Conservation (phyloP, 1,140 invertebrate species). For the Bursaphelenchus mucronatus region DNA sequence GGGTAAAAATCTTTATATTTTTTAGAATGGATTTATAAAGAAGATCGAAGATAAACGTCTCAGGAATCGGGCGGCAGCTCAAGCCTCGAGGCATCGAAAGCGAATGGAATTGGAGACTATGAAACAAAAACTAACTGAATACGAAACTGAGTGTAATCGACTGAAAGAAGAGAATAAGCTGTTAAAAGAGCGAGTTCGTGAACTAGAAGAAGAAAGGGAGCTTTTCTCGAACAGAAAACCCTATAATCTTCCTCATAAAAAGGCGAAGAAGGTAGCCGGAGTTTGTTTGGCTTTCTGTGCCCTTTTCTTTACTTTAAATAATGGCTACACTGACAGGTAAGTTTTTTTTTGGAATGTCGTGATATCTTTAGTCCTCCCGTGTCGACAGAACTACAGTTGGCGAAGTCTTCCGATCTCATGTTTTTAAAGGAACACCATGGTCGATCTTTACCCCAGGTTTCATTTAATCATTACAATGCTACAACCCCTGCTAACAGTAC, state of each 20-base stretch:
- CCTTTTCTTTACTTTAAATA: background rate
- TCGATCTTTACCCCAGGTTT: conserved; percentile 15
- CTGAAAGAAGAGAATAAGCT: conserved; percentile 13
- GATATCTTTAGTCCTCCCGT: conserved; percentile 1
- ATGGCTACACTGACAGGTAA: background rate
- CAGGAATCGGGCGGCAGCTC: conserved; percentile 26
- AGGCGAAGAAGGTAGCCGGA: conserved; percentile 9
- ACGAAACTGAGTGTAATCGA: conserved; percentile 14
- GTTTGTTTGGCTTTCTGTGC: conserved; percentile 17
- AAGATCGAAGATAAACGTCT: conserved; percentile 26
- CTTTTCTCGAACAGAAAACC: background rate
- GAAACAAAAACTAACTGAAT: conserved; percentile 10
- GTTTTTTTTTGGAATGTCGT: background rate
- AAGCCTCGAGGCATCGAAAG: conserved; percentile 15
- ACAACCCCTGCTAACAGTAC: background rate
- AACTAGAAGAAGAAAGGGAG: conserved; percentile 17
- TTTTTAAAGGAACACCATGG: conserved; percentile 16
- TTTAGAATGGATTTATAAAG: background rate
- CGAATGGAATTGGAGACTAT: conserved; percentile 19
- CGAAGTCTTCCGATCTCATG: conserved; percentile 2
- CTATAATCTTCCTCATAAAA: conserved; percentile 2
- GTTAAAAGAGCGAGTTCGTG: conserved; percentile 12
- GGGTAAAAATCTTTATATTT: too few species aligned
- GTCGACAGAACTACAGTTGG: conserved; percentile 2
- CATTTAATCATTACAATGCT: conserved; percentile 16